Conservation (phyloP, 2,888 invertebrate genomes). For the Serrognathus titanus region DNA sequence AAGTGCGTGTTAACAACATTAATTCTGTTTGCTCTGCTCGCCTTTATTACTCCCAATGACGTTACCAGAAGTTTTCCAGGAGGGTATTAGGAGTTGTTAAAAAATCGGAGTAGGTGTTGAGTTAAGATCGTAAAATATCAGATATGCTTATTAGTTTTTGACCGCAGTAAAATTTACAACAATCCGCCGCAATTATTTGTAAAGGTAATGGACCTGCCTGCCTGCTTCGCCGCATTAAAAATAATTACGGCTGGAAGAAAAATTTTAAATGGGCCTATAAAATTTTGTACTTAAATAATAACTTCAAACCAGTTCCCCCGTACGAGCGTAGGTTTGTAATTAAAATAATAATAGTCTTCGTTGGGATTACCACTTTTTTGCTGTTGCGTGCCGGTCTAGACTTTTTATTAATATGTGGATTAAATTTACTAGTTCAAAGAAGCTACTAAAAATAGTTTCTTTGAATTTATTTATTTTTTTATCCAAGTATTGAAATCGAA, state of each 20-base stretch:
- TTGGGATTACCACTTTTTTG: conserved; percentile 7
- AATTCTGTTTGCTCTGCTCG: background rate
- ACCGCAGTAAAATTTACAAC: conserved; percentile 13
- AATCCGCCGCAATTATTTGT: conserved; percentile 14
- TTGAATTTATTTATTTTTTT: too few species aligned
- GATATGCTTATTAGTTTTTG: background rate
- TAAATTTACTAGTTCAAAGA: background rate
- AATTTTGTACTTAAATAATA: conserved; percentile 23
- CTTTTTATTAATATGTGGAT: conserved; percentile 1
- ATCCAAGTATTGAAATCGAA: too few species aligned
- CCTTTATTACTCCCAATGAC: background rate
- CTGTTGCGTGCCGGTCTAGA: background rate
- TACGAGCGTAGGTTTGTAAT: conserved; percentile 28
- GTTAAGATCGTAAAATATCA: background rate
- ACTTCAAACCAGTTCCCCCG: conserved; percentile 24
- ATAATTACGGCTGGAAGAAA: conserved; percentile 26
- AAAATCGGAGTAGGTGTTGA: conserved; percentile 3
- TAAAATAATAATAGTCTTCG: conserved; percentile 31
- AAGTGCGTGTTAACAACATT: background rate
- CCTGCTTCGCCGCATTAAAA: conserved; percentile 18
- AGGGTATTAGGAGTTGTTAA: background rate
- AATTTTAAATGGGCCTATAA: conserved; percentile 23
- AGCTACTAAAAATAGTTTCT: too few species aligned
- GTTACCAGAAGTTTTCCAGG: background rate
- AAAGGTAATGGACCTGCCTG: conserved; percentile 16